These are phyloP conservation scores for Spizella passerina DNA, from an alignment of 2,797 vertebrate genomes.

Conservation along the genomic window DNA sequence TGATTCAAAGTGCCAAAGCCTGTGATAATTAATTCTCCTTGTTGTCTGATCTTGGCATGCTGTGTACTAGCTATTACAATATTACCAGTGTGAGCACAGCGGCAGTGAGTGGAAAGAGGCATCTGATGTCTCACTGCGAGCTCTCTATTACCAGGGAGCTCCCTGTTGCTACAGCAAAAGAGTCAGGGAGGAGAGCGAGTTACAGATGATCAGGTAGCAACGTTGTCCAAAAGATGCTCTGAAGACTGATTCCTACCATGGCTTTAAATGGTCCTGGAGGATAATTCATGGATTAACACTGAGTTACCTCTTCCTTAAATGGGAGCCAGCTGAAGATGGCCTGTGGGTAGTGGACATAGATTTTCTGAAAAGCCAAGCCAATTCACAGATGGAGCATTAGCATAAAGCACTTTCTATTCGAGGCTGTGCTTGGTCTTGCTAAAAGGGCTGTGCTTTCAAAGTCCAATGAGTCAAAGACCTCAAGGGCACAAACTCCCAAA, in stretches of 20 bases:
- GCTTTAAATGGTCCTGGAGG: not conserved
- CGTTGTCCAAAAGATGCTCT: not conserved
- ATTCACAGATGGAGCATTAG: not conserved
- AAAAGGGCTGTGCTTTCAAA: not conserved
- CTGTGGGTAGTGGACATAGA: not conserved
- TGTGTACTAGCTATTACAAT: not conserved
- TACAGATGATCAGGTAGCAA: not conserved
- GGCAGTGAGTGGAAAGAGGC: not conserved
- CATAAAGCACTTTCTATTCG: not conserved
- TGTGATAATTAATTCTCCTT: constrained; percentile 16
- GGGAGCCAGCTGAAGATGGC: not conserved
- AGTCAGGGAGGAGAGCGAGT: not conserved
- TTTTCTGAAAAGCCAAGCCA: not conserved
- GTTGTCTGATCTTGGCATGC: not conserved
- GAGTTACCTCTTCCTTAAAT: not conserved
- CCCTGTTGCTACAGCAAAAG: not conserved
- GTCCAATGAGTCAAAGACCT: not conserved
- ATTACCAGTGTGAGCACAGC: not conserved
- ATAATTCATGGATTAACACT: not conserved
- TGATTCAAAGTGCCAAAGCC: not conserved
- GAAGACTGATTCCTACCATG: not conserved
- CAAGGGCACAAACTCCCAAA: not conserved
- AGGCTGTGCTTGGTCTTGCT: not conserved
- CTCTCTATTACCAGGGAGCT: not conserved
- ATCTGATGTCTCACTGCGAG: not conserved